phyloP scores from a whole-genome alignment of 1,140 invertebrate species.

The Charaxes varanes region DNA sequence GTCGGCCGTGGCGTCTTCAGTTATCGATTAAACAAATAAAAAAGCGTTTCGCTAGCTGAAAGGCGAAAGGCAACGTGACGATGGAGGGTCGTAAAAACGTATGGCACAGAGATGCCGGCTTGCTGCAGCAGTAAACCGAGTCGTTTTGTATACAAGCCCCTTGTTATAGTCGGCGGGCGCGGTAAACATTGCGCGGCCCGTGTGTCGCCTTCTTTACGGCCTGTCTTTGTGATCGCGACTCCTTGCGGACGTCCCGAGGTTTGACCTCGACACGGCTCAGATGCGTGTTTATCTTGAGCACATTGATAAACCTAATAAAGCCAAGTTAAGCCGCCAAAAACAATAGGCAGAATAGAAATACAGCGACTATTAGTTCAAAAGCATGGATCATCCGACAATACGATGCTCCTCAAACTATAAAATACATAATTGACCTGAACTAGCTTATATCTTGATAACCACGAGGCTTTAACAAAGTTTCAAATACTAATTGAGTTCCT shows the following conservation, averaged over 20 bases:
- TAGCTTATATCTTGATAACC: too few relatives aligned
- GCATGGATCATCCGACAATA: too few relatives aligned
- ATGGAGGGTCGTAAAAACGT: conserved; percentile 65
- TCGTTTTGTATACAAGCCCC: conserved; percentile 66
- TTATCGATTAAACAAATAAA: conserved; percentile 73
- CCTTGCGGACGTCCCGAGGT: conserved; percentile 38
- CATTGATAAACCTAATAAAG: too few relatives aligned
- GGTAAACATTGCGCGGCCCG: conserved; percentile 59
- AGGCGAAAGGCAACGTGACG: conserved; percentile 65
- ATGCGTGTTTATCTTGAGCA: neutral
- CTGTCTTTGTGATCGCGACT: conserved; percentile 51
- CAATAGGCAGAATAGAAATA: too few relatives aligned
- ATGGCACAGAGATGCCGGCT: conserved; percentile 68
- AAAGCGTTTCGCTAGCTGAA: conserved; percentile 62
- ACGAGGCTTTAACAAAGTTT: too few relatives aligned
- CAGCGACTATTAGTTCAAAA: too few relatives aligned
- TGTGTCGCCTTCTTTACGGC: conserved; percentile 64
- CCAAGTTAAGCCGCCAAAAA: too few relatives aligned
- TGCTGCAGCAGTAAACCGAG: conserved; percentile 63
- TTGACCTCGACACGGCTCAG: conserved; percentile 8
- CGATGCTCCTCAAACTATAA: too few relatives aligned
- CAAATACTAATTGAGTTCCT: too few relatives aligned
- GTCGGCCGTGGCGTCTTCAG: conserved; percentile 55
- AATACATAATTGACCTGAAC: too few relatives aligned
- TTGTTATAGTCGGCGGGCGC: conserved; percentile 54